Evolutionary conservation across 2,113 vertebrate species (phyloP).

Genomic region (Larimichthys crocea): DNA sequence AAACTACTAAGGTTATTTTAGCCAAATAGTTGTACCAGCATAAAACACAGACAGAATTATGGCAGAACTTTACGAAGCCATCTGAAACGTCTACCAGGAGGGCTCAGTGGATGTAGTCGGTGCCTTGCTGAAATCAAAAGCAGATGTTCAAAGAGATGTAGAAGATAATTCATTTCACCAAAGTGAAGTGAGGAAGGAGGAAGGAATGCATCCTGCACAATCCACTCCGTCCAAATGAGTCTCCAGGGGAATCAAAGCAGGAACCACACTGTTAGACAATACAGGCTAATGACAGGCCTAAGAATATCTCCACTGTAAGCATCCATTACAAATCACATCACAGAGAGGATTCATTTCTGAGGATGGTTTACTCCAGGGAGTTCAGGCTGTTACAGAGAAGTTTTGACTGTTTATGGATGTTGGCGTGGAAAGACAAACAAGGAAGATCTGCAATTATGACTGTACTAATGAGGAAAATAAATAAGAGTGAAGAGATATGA

Average conservation of each 20-base stretch:
- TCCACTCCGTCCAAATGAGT: conserved; percentile 39
- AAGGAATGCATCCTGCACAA: conserved; percentile 4
- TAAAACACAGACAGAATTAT: background rate
- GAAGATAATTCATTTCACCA: conserved; percentile 21
- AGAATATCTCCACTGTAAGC: conserved; percentile 32
- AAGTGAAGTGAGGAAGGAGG: background rate
- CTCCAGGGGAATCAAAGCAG: conserved; percentile 41
- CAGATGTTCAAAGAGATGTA: conserved; percentile 7
- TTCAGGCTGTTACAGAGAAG: conserved; percentile 8
- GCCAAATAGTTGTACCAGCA: background rate
- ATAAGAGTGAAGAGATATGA: background rate
- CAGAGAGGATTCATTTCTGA: conserved; percentile 11
- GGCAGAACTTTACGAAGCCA: background rate
- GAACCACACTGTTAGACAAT: conserved; percentile 15
- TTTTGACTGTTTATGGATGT: background rate
- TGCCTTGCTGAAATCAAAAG: conserved; percentile 12
- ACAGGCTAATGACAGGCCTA: conserved; percentile 29
- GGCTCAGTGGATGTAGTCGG: background rate
- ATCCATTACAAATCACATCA: conserved; percentile 43
- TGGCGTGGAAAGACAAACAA: background rate
- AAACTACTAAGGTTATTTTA: background rate
- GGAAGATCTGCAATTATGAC: background rate
- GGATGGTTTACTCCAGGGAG: background rate
- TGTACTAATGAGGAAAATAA: conserved; percentile 2
- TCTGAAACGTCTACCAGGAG: background rate